Base-by-base conservation (phyloP, 2,888 invertebrate genomes). In the Silvanus unidentatus region DNA sequence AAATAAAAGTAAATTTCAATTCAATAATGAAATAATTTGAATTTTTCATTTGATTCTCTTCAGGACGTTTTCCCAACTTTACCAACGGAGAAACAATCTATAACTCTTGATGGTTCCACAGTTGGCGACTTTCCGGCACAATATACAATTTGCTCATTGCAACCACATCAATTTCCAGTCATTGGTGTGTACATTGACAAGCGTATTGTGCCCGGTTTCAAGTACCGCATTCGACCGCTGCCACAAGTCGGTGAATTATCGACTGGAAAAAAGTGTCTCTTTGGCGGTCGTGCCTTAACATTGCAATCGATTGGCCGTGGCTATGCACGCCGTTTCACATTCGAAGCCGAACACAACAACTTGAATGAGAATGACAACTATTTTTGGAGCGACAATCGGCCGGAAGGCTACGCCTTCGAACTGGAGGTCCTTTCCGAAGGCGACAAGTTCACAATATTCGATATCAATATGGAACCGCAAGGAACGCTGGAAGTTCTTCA, bases 301-400 rank as follows among this genome's bases (percentile, higher is more conserved):
- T 75, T 88, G 44, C 76, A 77, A 54, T 79, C 79, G 16, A 82
- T 87, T 56, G 87, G 87, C 1, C 77, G 84, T 59, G 87, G 88
- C 6, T 87, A 84, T 64, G 81, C 85, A 4, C 78, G 84, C 47
- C 76, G 87, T 36, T 75, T 87, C 49, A 86, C 86, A 1, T 87
- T 88, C 70, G 79, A 82, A 60, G 79, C 83, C 1, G 73, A 77
- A 43, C 73, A 75, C 36, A 76, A 75, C 27, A 75, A 76, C 30
- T 74, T 82, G 35, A 84, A 84, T 70, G 75, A 79, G 50, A 85
- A 85, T 65, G 74, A 76, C 39, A 83, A 84, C 64, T 86, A 82
- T 68, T 87, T 88, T 73, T 88, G 86, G 84, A 82, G 84, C 15
- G 88, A 88, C 71, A 86, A 84, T 28, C 73, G 79, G 50, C 80